phyloP scores from a whole-genome alignment of 2,797 vertebrate genomes.

The Xenentodon cancila region DNA sequence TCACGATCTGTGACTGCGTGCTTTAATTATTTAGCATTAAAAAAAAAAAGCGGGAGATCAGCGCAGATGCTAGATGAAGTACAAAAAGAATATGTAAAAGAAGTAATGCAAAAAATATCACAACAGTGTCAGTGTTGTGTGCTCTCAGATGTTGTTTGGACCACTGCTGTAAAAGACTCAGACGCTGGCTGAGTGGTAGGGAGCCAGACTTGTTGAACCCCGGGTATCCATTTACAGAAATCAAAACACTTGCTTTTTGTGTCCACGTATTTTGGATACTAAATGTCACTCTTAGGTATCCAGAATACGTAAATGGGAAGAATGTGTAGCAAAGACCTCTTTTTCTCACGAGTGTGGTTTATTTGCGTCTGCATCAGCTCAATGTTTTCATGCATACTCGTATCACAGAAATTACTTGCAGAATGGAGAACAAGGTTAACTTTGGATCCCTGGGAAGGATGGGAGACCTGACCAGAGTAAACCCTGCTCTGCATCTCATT shows the following conservation, averaged over 20 bases:
- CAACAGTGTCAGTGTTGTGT: slow-evolving; percentile 18
- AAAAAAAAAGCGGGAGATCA: slow-evolving; percentile 23
- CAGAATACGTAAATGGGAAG: slow-evolving; percentile 19
- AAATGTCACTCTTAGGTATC: slow-evolving; percentile 12
- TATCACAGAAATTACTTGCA: background rate
- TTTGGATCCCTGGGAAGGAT: background rate
- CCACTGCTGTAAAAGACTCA: slow-evolving; percentile 17
- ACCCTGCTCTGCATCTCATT: too few relatives aligned
- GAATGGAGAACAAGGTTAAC: background rate
- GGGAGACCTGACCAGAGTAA: too few relatives aligned
- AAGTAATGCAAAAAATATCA: slow-evolving; percentile 25
- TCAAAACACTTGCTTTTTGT: slow-evolving; percentile 14
- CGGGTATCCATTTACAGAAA: slow-evolving; percentile 33
- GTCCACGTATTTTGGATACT: slow-evolving; percentile 23
- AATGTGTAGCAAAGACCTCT: background rate
- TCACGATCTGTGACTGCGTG: slow-evolving; percentile 7
- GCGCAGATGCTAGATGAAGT: slow-evolving; percentile 26
- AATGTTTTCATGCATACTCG: slow-evolving; percentile 1
- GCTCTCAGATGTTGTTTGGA: slow-evolving; percentile 19
- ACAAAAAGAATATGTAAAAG: slow-evolving; percentile 7
- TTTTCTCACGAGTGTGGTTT: slow-evolving; percentile 19
- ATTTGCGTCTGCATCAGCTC: slow-evolving; percentile 20
- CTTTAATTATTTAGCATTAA: slow-evolving; percentile 33
- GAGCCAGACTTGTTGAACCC: background rate
- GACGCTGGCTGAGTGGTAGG: background rate